Conservation (phyloP, 2,113 vertebrate species). For the Agapornis roseicollis region DNA sequence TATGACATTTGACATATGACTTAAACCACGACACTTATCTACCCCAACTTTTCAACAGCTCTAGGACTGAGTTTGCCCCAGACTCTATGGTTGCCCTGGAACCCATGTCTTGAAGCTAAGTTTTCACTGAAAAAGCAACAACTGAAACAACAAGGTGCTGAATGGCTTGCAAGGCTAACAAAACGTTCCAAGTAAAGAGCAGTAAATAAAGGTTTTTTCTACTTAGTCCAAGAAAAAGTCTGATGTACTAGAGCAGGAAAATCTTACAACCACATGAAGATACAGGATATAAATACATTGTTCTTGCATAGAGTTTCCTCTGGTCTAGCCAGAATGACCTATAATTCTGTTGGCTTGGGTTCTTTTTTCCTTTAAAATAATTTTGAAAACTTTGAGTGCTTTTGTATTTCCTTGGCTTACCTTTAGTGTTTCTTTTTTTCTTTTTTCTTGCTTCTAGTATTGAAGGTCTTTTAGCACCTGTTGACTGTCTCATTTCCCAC, state of each 20-base stretch:
- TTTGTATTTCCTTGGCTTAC: neutral
- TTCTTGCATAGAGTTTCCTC: neutral
- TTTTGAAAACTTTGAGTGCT: neutral
- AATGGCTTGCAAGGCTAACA: neutral
- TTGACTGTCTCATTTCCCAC: conserved; percentile 67
- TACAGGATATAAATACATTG: neutral
- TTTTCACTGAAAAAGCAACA: neutral
- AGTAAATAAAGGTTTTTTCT: neutral
- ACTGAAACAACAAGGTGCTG: neutral
- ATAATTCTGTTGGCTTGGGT: neutral
- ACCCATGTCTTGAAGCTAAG: neutral
- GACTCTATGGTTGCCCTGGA: neutral
- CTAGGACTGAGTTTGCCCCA: neutral
- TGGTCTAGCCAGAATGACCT: neutral
- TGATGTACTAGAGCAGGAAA: neutral
- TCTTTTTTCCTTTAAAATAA: conserved; percentile 21
- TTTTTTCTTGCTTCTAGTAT: conserved; percentile 34
- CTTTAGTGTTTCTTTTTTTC: neutral
- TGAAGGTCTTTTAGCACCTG: conserved; percentile 67
- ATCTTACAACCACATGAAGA: neutral
- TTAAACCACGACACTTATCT: neutral
- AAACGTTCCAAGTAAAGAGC: neutral
- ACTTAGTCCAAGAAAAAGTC: neutral
- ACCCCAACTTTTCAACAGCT: neutral
- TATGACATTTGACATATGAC: neutral